phyloP scores from a whole-genome alignment of 1,140 invertebrate species.

The Homarus americanus region DNA sequence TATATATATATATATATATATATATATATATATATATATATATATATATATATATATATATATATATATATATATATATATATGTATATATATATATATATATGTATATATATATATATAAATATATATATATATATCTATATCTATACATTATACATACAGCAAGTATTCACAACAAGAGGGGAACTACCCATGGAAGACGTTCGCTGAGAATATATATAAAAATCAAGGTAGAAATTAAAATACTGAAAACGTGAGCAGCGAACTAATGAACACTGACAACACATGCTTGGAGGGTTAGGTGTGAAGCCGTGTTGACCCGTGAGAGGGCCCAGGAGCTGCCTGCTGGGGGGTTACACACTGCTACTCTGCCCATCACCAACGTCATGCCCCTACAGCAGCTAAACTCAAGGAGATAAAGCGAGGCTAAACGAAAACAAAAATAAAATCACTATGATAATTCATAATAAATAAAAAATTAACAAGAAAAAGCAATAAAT shows the following conservation, averaged over 20 bases:
- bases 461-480: background rate
- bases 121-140: slow-evolving; percentile 19
- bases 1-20: slow-evolving; percentile 47
- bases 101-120: slow-evolving; percentile 16
- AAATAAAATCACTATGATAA: slow-evolving; percentile 20
- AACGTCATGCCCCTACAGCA: slow-evolving; percentile 27
- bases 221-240: slow-evolving; percentile 52
- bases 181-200: slow-evolving; percentile 61
- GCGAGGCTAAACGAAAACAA: slow-evolving; percentile 35
- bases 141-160: slow-evolving; percentile 47
- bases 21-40: slow-evolving; percentile 50
- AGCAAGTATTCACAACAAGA: slow-evolving; percentile 64
- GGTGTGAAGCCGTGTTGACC: slow-evolving; percentile 10
- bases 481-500: slow-evolving; percentile 25
- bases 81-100: slow-evolving; percentile 42
- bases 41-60: slow-evolving; percentile 51
- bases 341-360: slow-evolving; percentile 30
- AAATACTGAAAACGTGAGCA: slow-evolving; percentile 47
- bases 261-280: slow-evolving; percentile 44
- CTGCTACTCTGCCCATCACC: slow-evolving; percentile 28
- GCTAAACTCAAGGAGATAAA: background rate
- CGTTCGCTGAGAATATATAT: slow-evolving; percentile 45
- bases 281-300: slow-evolving; percentile 40
- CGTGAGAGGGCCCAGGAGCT: background rate
- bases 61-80: slow-evolving; percentile 44